Evolutionary conservation across 2,797 vertebrate species (phyloP), one percentile per base, ranked within the genome.

Genomic region (Spea hammondii): DNA sequence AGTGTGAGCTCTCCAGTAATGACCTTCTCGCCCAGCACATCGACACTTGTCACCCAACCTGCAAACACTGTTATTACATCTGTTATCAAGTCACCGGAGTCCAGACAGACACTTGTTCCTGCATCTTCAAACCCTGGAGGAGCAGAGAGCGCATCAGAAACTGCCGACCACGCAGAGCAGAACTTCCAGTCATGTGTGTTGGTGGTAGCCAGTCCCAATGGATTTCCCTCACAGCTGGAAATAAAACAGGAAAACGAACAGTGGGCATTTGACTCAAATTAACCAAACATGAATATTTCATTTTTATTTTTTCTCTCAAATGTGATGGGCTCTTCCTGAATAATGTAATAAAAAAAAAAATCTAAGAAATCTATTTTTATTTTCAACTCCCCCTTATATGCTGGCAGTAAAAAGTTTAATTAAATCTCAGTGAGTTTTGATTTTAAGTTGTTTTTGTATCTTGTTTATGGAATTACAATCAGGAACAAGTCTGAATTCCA

Each of bases 1-100:
- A 89, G 83, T 74, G 83, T 87, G 65, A 83, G 86, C 6, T 80
- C 89, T 0, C 90, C 94, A 0, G 83, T 94, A 76, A 91, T 93
- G 84, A 92, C 93, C 0, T 89, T 94, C 76, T 90, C 92, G 0
- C 87, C 91, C 5, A 88, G 87, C 79, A 88, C 82, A 82, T 93
- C 94, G 0, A 92, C 93, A 65, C 81, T 93, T 74, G 84, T 91
- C 13, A 87, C 90, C 80, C 92, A 93, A 54, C 89, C 92, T 0
- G 85, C 92, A 0, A 91, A 90, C 84, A 91, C 93, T 0, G 91
- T 94, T 55, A 93, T 94, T 86, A 92, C 93, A 10, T 95, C 94
- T 0, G 93, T 95, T 51, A 93, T 94, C 78, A 94, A 93, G 84
- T 87, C 92, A 44, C 89, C 93, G 10, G 94, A 94, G 86, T 83